Base-by-base conservation (phyloP, 2,888 invertebrate genomes). In the Endomychus coccineus region DNA sequence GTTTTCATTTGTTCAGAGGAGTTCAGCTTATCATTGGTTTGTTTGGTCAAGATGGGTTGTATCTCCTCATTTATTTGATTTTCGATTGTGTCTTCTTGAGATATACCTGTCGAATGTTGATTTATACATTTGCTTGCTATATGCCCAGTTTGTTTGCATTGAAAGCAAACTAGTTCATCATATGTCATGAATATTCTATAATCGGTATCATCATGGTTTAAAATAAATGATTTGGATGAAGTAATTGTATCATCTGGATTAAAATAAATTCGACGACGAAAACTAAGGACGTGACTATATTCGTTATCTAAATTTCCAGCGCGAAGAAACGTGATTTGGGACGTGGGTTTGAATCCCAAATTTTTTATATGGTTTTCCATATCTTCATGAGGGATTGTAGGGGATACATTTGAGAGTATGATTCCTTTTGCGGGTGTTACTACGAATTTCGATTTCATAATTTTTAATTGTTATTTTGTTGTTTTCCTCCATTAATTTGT, bases 391-490 rank as follows among this genome's bases (percentile, higher is more conserved):
- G 39, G 34, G 7, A 39, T 39, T n/a, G 39, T 19, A n/a, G 34
- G 34, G 27, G 27, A 34, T 6, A 39, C 34, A 16, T 39, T 39
- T n/a, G 34, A 39, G 2, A 39, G 6, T 7, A 39, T 24, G n/a
- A 39, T 17, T 22, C 39, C 9, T 27, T 39, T 32, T 2, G 39
- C 14, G 2, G 39, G 29, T 3, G 39, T 37, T 3, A 31, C n/a
- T 6, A 13, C 31, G 19, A 3, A 19, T 21, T 3, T 7, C 4
- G 6, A 29, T 3, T 10, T 29, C 17, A 4, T 4, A 7, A 2
- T 10, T 12, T 4, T 5, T 11, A 11, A 17, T 17, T 2, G 7
- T 6, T 3, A 29, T 16, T n/a, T 6, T 17, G n/a, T 3, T 4
- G 12, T 29, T 7, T 2, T 29, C 7, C 4, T 29, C 9, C 3